phyloP scores from a whole-genome alignment of 2,113 vertebrate species.

The Lampris incognitus region DNA sequence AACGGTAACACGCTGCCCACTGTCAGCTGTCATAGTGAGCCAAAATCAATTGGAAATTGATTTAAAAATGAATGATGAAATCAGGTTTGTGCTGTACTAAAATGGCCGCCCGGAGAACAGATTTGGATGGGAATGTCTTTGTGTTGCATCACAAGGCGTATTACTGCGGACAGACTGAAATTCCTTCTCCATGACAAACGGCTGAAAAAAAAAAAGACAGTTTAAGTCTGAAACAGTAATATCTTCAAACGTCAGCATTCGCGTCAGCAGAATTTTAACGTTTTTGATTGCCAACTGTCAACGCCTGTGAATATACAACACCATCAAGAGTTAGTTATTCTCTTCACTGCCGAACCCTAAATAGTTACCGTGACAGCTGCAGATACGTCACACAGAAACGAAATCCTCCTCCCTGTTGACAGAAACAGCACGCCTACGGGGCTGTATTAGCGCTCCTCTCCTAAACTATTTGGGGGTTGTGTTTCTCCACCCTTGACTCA shows the following conservation, averaged over 20 bases:
- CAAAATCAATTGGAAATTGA: conserved; percentile 66
- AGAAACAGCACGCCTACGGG: too few relatives aligned
- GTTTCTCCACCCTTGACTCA: conserved; percentile 78
- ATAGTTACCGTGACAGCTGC: not conserved
- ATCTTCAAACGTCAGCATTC: not conserved
- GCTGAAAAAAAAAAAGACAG: conserved; percentile 21
- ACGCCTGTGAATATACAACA: not conserved
- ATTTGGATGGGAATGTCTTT: conserved; percentile 24
- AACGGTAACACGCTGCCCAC: conserved; percentile 44
- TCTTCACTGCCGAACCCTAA: not conserved
- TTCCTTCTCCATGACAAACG: not conserved
- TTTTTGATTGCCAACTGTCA: not conserved
- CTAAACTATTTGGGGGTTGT: not conserved
- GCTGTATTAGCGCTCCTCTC: not conserved
- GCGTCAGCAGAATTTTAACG: too few relatives aligned
- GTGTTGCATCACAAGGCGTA: not conserved
- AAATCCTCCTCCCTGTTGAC: too few relatives aligned
- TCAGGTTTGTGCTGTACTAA: conserved; percentile 30
- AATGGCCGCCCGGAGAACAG: conserved; percentile 24
- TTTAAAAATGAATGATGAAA: conserved; percentile 66
- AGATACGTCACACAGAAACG: too few relatives aligned
- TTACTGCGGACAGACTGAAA: not conserved
- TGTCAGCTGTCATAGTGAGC: conserved; percentile 59
- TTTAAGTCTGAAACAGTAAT: not conserved
- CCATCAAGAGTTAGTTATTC: not conserved